Percentiles rank a stretch among this genome's conserved stretches.
Evolutionary conservation across 2,888 invertebrate species (phyloP).

Genomic region (Coelopa pilipes): DNA sequence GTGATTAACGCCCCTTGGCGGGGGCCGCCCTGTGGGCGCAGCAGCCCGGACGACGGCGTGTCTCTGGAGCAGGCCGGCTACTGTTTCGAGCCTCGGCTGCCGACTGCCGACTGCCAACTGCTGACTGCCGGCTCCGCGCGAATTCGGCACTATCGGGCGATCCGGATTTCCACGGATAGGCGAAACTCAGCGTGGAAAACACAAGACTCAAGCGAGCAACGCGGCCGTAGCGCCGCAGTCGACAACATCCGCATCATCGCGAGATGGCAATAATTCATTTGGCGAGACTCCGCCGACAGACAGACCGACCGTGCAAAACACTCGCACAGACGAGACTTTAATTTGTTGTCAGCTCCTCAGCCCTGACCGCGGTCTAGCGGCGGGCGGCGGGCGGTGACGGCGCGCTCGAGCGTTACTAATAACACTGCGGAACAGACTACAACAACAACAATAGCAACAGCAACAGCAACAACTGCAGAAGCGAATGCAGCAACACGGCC

Average conservation of each 20-base stretch:
- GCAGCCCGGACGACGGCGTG: too few species aligned
- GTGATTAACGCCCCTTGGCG: constrained; percentile 48
- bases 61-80: too few species aligned
- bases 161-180: too few species aligned
- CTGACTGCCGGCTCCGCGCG: too few species aligned
- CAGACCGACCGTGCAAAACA: neutral
- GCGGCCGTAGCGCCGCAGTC: neutral
- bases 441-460: constrained; percentile 35
- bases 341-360: constrained; percentile 27
- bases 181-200: constrained; percentile 12
- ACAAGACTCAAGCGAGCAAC: constrained; percentile 43
- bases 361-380: neutral
- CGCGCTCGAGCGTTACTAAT: constrained; percentile 10
- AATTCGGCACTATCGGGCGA: too few species aligned
- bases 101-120: too few species aligned
- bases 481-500: constrained; percentile 37
- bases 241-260: neutral
- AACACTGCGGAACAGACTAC: constrained; percentile 8
- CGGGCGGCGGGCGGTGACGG: neutral
- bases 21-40: constrained; percentile 21
- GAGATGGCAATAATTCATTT: neutral
- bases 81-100: too few species aligned
- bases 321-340: neutral
- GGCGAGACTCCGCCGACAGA: neutral
- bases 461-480: constrained; percentile 36